Evolutionary conservation across 2,797 vertebrate species (phyloP).

Genomic region (Acipenser transmontanus): DNA sequence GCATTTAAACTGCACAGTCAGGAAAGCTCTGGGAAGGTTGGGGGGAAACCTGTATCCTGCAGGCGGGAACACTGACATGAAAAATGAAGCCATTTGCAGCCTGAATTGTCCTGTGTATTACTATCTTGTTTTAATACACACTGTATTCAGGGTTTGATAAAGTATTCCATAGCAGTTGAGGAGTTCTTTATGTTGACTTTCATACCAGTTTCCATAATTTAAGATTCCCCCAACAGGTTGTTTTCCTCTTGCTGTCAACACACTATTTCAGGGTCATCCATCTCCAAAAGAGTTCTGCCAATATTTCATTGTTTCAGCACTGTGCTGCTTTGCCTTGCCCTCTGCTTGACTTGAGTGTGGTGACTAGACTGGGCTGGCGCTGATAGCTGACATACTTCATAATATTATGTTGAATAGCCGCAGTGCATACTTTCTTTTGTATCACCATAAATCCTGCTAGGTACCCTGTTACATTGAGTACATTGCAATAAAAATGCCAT

Average conservation of each 20-base stretch:
- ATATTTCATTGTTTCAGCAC: not conserved
- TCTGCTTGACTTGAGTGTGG: not conserved
- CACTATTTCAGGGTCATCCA: not conserved
- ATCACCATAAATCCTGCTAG: constrained; percentile 20
- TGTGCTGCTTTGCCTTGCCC: not conserved
- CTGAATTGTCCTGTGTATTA: constrained; percentile 4
- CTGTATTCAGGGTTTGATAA: constrained; percentile 37
- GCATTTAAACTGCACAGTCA: not conserved
- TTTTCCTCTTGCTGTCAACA: constrained; percentile 8
- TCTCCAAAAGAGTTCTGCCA: constrained; percentile 1
- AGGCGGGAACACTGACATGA: not conserved
- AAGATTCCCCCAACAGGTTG: constrained; percentile 24
- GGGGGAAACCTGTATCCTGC: not conserved
- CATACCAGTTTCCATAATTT: constrained; percentile 31
- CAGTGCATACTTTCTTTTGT: constrained; percentile 12
- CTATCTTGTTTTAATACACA: constrained; percentile 18
- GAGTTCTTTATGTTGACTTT: constrained; percentile 26
- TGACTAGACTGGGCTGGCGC: not conserved
- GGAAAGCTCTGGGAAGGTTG: not conserved
- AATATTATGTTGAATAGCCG: constrained; percentile 8
- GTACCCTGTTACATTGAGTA: constrained; percentile 4
- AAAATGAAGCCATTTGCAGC: constrained; percentile 16
- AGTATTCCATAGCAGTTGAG: constrained; percentile 25
- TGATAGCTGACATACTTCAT: constrained; percentile 15
- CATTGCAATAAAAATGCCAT: constrained; percentile 4